Percentiles rank a stretch among this genome's conserved stretches.
Evolutionary conservation across 2,888 invertebrate genomes (phyloP).

Genomic region (Clistopyga incitator): DNA sequence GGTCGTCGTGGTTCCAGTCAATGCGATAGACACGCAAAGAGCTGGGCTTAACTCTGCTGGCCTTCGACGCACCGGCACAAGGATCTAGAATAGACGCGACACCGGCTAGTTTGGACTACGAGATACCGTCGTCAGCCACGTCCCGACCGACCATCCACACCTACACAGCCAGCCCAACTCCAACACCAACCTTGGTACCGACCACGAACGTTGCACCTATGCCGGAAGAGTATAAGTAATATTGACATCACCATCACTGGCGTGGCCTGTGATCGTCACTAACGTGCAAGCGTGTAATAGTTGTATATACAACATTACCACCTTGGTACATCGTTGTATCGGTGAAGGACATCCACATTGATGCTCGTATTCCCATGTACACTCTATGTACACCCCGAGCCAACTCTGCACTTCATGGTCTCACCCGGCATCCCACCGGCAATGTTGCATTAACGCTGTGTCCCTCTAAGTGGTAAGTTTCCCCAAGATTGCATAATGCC

Average conservation of each 20-base stretch:
- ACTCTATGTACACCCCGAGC: slow-evolving; percentile 34
- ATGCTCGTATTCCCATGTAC: not conserved
- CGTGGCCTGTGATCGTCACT: slow-evolving; percentile 12
- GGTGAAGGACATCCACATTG: not conserved
- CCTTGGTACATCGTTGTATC: slow-evolving; percentile 5
- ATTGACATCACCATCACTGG: slow-evolving; percentile 29
- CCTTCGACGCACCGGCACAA: slow-evolving; percentile 10
- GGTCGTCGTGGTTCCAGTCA: not conserved
- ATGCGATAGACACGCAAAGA: slow-evolving; percentile 6
- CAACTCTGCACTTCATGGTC: slow-evolving; percentile 38
- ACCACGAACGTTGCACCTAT: slow-evolving; percentile 30
- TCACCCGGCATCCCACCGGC: slow-evolving; percentile 42
- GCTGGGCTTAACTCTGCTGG: not conserved
- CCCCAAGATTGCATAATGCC: slow-evolving; percentile 82
- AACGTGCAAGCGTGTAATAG: not conserved
- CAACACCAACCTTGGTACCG: slow-evolving; percentile 3
- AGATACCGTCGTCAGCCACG: not conserved
- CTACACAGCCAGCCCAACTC: not conserved
- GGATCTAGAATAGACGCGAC: slow-evolving; percentile 27
- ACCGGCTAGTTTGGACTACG: slow-evolving; percentile 42
- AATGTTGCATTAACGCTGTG: slow-evolving; percentile 81
- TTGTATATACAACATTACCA: slow-evolving; percentile 17
- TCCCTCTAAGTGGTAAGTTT: slow-evolving; percentile 83
- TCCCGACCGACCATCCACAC: not conserved
- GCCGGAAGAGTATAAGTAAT: not conserved